Conservation (phyloP, 2,888 invertebrate genomes). For the Nephrotoma appendiculata region DNA sequence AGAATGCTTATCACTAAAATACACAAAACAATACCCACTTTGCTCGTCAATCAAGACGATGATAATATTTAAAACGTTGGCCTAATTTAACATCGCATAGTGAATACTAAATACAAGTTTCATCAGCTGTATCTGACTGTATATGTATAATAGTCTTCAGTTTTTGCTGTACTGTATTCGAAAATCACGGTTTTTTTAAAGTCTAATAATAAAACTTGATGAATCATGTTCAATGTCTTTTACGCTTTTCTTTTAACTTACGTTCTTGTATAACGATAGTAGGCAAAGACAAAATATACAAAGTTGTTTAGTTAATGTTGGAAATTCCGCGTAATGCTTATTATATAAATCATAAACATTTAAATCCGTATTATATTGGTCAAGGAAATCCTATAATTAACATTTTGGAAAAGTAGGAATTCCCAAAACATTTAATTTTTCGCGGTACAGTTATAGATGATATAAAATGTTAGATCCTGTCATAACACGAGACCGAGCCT, state of each 20-base stretch:
- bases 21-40: not conserved
- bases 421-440: too few species aligned
- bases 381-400: not conserved
- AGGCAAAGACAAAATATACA: not conserved
- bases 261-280: not conserved
- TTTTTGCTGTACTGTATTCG: not conserved
- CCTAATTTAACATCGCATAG: too few species aligned
- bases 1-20: not conserved
- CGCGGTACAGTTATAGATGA: not conserved
- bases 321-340: not conserved
- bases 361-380: not conserved
- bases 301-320: not conserved
- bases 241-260: not conserved
- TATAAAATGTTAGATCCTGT: not conserved
- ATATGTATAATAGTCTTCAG: not conserved
- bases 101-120: not conserved
- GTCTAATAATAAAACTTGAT: not conserved
- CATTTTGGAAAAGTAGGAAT: not conserved
- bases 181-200: not conserved
- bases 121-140: not conserved
- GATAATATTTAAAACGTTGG: too few species aligned
- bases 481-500: not conserved
- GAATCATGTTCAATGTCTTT: not conserved
- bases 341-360: not conserved
- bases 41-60: not conserved